Evolutionary conservation across 1,140 invertebrate species (phyloP).

Genomic region (Lamellibrachia luymesi): DNA sequence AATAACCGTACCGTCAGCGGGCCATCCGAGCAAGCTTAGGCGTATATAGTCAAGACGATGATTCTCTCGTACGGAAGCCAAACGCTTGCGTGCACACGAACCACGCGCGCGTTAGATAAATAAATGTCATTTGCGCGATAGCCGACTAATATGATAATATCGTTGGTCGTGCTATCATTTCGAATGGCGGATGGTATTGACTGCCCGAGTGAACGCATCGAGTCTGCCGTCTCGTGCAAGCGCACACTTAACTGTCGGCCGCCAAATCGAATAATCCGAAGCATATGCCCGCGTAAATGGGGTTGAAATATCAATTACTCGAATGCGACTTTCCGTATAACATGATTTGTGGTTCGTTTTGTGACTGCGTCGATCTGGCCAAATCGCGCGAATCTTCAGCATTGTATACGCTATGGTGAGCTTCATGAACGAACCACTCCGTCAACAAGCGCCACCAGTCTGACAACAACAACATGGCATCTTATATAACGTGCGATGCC

Average conservation of each 20-base stretch:
- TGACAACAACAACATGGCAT: too few relatives aligned
- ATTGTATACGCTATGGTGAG: background rate
- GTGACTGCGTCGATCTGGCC: background rate
- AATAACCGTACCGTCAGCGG: background rate
- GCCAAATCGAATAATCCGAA: background rate
- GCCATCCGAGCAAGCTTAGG: background rate
- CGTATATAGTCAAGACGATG: background rate
- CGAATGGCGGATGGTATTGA: background rate
- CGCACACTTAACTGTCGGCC: background rate
- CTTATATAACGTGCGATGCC: background rate
- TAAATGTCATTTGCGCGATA: background rate
- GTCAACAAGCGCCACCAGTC: too few relatives aligned
- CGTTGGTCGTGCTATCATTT: background rate
- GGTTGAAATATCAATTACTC: slow-evolving; percentile 1
- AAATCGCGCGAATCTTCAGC: background rate
- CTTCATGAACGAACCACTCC: too few relatives aligned
- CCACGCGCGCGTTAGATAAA: background rate
- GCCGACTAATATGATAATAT: background rate
- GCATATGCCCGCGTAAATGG: background rate
- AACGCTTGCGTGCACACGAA: background rate
- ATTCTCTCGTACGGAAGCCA: background rate
- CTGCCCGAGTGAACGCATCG: background rate
- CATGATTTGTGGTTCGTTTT: background rate
- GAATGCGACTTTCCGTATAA: background rate
- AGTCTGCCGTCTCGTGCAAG: background rate